Evolutionary conservation across 2,888 invertebrate genomes (phyloP).

Genomic region (Callyntrura sp.): DNA sequence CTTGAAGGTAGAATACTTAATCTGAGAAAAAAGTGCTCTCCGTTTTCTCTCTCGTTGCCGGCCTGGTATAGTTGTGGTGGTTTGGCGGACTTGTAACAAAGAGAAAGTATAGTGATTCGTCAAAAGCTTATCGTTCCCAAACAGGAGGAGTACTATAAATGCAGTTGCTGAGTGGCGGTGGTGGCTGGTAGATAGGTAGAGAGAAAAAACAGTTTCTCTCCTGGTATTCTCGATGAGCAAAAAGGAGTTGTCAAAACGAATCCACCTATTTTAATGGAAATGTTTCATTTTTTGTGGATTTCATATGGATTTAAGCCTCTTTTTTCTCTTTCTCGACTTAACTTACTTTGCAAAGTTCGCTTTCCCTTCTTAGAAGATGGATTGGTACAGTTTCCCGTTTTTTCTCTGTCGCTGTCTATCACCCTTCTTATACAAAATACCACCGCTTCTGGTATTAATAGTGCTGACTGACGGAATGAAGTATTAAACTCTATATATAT

Average conservation of each 20-base stretch:
- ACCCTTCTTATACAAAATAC: neutral
- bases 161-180: neutral
- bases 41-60: constrained; percentile 1
- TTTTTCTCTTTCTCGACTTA: neutral
- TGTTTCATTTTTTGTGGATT: constrained; percentile 67
- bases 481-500: constrained; percentile 13
- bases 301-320: constrained; percentile 29
- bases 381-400: constrained; percentile 49
- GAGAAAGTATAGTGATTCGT: constrained; percentile 25
- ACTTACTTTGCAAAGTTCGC: neutral
- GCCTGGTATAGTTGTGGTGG: neutral
- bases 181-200: neutral
- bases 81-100: constrained; percentile 16
- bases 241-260: constrained; percentile 64
- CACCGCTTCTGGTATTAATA: neutral
- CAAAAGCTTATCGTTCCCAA: constrained; percentile 57
- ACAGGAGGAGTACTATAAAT: neutral
- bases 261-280: constrained; percentile 72
- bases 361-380: constrained; percentile 24
- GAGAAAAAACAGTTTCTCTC: neutral
- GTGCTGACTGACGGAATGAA: constrained; percentile 28
- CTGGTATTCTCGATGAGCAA: neutral
- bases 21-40: constrained; percentile 19
- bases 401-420: neutral
- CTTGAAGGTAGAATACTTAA: constrained; percentile 28